Evolutionary conservation across 1,140 invertebrate genomes (phyloP).

Genomic region (Drosophila rhopaloa): DNA sequence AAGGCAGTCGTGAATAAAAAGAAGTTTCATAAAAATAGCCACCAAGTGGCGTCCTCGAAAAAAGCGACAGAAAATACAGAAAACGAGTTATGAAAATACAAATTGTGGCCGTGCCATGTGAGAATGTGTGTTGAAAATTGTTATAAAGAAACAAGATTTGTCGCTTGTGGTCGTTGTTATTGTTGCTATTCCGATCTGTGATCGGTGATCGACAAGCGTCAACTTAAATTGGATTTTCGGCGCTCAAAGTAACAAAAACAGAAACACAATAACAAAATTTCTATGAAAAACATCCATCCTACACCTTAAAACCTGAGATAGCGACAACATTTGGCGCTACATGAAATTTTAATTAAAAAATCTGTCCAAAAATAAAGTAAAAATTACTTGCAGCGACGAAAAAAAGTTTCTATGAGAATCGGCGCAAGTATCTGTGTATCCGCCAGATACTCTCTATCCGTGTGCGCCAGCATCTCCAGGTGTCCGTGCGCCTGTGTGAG

Average conservation of each 20-base stretch:
- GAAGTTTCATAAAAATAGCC: slow-evolving; percentile 62
- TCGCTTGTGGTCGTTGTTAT: slow-evolving; percentile 45
- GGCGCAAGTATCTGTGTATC: slow-evolving; percentile 36
- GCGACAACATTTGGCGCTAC: slow-evolving; percentile 68
- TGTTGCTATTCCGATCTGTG: slow-evolving; percentile 58
- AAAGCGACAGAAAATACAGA: slow-evolving; percentile 37
- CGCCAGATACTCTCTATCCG: slow-evolving; percentile 40
- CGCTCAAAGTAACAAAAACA: slow-evolving; percentile 32
- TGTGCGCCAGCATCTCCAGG: slow-evolving; percentile 40
- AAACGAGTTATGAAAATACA: slow-evolving; percentile 82
- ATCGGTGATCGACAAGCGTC: slow-evolving; percentile 75
- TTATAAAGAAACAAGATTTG: slow-evolving; percentile 65
- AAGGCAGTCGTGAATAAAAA: slow-evolving; percentile 54
- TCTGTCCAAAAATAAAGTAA: slow-evolving; percentile 75
- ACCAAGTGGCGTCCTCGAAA: slow-evolving; percentile 66
- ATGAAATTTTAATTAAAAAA: slow-evolving; percentile 83
- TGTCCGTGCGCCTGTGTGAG: slow-evolving; percentile 23
- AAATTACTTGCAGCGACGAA: slow-evolving; percentile 53
- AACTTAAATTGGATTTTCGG: slow-evolving; percentile 74
- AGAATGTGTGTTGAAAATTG: slow-evolving; percentile 71
- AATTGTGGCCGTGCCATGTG: slow-evolving; percentile 68
- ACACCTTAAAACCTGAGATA: slow-evolving; percentile 28
- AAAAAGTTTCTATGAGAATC: slow-evolving; percentile 29
- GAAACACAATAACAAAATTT: neutral
- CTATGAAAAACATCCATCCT: slow-evolving; percentile 23